phyloP scores from a whole-genome alignment of 1,140 invertebrate species.

The Bombus affinis region DNA sequence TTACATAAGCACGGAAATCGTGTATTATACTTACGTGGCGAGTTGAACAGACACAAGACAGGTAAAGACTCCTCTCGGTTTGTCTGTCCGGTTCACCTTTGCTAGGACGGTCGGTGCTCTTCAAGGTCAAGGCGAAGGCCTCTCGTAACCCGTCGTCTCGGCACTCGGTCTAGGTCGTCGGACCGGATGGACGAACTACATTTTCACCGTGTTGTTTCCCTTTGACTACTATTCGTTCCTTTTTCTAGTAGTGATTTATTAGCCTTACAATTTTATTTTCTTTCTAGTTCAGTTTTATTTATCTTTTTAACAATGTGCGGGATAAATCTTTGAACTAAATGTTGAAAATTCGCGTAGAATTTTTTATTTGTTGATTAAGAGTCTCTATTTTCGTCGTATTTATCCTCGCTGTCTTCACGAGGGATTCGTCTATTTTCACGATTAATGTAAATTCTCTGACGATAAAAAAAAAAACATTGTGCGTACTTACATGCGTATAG shows the following conservation, averaged over 20 bases:
- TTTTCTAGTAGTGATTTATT: no score
- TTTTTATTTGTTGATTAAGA: no score
- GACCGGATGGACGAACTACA: slow-evolving; percentile 45
- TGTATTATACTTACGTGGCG: slow-evolving; percentile 70
- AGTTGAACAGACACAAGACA: slow-evolving; percentile 55
- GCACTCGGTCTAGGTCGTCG: slow-evolving; percentile 64
- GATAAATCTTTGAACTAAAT: no score
- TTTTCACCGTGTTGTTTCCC: slow-evolving; percentile 2
- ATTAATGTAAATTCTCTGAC: no score
- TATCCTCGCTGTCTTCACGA: no score
- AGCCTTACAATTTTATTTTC: no score
- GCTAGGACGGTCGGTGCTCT: slow-evolving; percentile 75
- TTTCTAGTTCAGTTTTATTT: neutral
- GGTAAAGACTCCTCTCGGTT: slow-evolving; percentile 63
- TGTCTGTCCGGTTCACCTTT: slow-evolving; percentile 75
- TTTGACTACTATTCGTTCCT: neutral
- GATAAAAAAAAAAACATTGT: no score
- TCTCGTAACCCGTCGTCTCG: slow-evolving; percentile 66
- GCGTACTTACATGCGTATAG: no score
- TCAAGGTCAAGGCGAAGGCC: slow-evolving; percentile 79
- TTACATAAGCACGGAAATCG: slow-evolving; percentile 74
- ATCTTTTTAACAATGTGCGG: neutral
- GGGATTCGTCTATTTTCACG: no score
- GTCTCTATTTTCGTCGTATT: no score
- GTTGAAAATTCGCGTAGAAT: no score